Percentiles rank a stretch among this genome's conserved stretches.
Evolutionary conservation across 2,797 vertebrate species (phyloP).

Genomic region (Spondyliosoma cantharus): DNA sequence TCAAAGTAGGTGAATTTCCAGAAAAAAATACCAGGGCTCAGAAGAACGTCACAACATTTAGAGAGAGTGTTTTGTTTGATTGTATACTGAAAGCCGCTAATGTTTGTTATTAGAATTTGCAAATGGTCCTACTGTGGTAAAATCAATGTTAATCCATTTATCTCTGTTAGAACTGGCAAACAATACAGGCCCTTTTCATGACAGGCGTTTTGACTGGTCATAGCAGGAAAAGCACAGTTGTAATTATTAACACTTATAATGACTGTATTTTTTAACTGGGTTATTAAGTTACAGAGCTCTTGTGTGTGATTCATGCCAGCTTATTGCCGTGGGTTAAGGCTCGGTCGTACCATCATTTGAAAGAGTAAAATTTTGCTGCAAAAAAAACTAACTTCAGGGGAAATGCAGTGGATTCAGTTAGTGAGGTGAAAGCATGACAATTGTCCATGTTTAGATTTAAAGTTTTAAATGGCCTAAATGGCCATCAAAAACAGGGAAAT

Average conservation of each 20-base stretch:
- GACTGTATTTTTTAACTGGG: neutral
- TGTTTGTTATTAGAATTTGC: constrained; percentile 40
- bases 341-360: neutral
- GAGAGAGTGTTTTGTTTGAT: constrained; percentile 18
- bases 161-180: constrained; percentile 1
- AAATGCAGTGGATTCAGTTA: neutral
- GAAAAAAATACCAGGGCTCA: constrained; percentile 17
- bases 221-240: neutral
- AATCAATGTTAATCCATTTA: constrained; percentile 23
- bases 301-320: neutral
- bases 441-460: neutral
- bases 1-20: constrained; percentile 35
- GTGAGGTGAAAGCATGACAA: neutral
- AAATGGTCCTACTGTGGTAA: constrained; percentile 43
- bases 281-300: neutral
- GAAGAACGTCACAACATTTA: constrained; percentile 40
- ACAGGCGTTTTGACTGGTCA: constrained; percentile 1
- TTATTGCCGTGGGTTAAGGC: neutral
- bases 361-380: neutral
- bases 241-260: neutral
- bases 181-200: constrained; percentile 3
- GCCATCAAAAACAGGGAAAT: too few relatives aligned
- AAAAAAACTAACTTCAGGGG: neutral
- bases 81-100: constrained; percentile 39
- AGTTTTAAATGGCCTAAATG: too few relatives aligned